These are phyloP conservation scores for Tachina grossa DNA, from an alignment of 2,888 invertebrate genomes.

Conservation along the genomic window DNA sequence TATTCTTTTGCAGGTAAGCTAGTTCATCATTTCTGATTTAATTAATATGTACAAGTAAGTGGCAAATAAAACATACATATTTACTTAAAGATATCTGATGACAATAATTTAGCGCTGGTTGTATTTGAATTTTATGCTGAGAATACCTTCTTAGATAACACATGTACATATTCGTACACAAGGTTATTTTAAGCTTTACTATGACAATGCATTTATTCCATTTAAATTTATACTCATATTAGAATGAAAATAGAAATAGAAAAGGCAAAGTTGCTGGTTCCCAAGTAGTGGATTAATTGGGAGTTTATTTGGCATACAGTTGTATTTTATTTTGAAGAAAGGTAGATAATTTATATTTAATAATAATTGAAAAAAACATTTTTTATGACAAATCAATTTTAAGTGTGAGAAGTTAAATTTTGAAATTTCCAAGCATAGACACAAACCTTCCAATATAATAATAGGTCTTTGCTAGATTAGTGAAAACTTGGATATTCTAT, in stretches of 20 bases:
- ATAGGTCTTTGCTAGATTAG: too few species aligned
- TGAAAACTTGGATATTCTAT: too few species aligned
- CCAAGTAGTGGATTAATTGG: conserved; percentile 21
- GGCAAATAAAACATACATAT: too few species aligned
- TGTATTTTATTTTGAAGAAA: neutral
- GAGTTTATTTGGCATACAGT: conserved; percentile 17
- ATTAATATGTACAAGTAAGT: too few species aligned
- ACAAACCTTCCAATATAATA: too few species aligned
- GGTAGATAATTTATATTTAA: neutral
- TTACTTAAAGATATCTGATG: too few species aligned
- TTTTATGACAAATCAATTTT: neutral
- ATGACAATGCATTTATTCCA: conserved; percentile 49
- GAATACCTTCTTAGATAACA: conserved; percentile 20
- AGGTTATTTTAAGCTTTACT: conserved; percentile 34
- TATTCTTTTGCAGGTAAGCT: too few species aligned
- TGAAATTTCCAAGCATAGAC: too few species aligned
- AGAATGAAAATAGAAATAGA: neutral
- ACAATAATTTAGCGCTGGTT: neutral
- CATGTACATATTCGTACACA: conserved; percentile 5
- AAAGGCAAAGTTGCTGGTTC: neutral
- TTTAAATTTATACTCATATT: conserved; percentile 32
- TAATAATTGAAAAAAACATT: neutral
- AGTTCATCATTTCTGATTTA: too few species aligned
- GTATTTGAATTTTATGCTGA: neutral
- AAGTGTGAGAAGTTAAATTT: neutral